Percentiles rank a stretch among this genome's conserved stretches.
These are phyloP conservation scores for Scotopteryx bipunctaria DNA, from an alignment of 2,888 invertebrate species.

Conservation along the genomic window DNA sequence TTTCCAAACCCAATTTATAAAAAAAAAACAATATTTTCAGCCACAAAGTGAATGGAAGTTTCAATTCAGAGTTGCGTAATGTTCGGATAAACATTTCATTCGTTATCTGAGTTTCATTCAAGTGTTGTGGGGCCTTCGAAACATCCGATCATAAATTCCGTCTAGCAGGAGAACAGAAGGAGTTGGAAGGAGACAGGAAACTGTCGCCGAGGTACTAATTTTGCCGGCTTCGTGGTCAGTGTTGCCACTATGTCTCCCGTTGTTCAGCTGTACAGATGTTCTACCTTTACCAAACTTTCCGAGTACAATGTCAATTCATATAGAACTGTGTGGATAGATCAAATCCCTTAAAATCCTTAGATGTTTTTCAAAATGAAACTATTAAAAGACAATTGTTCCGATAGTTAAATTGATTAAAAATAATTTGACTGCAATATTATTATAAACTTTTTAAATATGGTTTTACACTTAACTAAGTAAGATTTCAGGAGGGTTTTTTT, in stretches of 20 bases:
- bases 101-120: constrained; percentile 16
- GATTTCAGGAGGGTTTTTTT: too few relatives aligned
- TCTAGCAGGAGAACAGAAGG: constrained; percentile 44
- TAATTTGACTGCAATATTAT: too few relatives aligned
- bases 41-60: not conserved
- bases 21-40: not conserved
- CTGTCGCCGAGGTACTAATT: constrained; percentile 78
- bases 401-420: not conserved
- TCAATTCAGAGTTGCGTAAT: not conserved
- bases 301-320: too few relatives aligned
- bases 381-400: not conserved
- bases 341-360: too few relatives aligned
- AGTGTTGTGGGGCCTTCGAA: constrained; percentile 13
- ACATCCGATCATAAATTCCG: constrained; percentile 28
- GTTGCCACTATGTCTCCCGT: constrained; percentile 1
- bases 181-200: constrained; percentile 69
- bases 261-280: not conserved
- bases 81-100: not conserved
- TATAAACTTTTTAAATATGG: too few relatives aligned
- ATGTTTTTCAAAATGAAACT: too few relatives aligned
- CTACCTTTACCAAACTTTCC: not conserved
- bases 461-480: too few relatives aligned
- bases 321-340: too few relatives aligned
- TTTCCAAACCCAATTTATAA: too few relatives aligned
- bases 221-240: constrained; percentile 60